These are phyloP conservation scores for Idaea aversata DNA, from an alignment of 2,888 invertebrate species.

Conservation along the genomic window DNA sequence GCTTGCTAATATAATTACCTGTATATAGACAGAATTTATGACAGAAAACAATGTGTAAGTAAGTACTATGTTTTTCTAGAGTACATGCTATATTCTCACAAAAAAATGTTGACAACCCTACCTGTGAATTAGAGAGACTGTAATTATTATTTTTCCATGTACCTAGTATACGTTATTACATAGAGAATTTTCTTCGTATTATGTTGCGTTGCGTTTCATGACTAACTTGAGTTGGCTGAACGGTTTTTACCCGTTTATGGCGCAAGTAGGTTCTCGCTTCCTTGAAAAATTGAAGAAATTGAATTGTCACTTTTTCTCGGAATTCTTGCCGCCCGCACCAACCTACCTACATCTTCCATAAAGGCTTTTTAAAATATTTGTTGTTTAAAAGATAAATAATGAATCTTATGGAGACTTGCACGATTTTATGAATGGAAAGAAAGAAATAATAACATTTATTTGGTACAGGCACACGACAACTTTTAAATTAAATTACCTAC, in stretches of 20 bases:
- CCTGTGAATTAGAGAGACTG: not conserved
- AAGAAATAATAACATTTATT: no score
- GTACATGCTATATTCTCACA: no score
- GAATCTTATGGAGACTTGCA: no score
- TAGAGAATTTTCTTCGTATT: conserved; percentile 5
- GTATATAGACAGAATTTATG: no score
- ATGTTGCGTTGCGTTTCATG: not conserved
- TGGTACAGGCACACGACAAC: no score
- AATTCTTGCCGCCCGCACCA: not conserved
- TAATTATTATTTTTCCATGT: conserved; percentile 2
- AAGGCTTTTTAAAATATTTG: not conserved
- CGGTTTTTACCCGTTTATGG: conserved; percentile 20
- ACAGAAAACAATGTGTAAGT: no score
- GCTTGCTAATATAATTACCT: no score
- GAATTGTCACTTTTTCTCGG: conserved; percentile 3
- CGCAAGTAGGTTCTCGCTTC: conserved; percentile 4
- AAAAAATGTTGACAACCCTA: no score
- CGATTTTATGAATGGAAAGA: no score
- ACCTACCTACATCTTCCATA: not conserved
- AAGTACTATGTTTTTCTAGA: no score
- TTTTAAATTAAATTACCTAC: no score
- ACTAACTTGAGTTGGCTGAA: conserved; percentile 9
- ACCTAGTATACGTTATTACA: not conserved
- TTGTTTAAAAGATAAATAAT: no score
- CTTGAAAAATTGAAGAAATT: conserved; percentile 7